phyloP scores from a whole-genome alignment of 2,113 vertebrate genomes.

The Promerops cafer region DNA sequence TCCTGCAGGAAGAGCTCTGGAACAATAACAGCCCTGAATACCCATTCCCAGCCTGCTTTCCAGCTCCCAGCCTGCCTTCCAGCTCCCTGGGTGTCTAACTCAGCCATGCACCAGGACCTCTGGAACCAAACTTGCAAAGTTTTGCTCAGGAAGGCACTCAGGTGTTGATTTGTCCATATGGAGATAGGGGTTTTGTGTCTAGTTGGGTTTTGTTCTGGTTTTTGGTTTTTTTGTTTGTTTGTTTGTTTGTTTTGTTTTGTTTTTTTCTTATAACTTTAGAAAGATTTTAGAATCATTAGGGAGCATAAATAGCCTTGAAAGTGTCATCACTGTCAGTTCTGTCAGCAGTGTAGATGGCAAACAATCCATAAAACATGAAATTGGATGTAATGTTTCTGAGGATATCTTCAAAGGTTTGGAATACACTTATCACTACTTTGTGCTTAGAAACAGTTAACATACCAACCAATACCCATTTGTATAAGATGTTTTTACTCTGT shows the following conservation, averaged over 20 bases:
- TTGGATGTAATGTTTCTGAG: background rate
- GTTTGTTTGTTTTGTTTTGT: background rate
- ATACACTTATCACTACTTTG: background rate
- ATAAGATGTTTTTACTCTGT: background rate
- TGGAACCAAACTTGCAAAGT: background rate
- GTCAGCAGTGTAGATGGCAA: background rate
- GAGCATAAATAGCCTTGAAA: constrained; percentile 29
- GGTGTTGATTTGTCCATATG: too few species aligned
- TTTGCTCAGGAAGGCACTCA: background rate
- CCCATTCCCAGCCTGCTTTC: background rate
- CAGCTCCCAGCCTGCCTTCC: background rate
- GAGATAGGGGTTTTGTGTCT: background rate
- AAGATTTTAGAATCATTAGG: background rate
- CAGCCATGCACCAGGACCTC: background rate
- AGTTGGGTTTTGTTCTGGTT: background rate
- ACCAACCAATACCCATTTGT: background rate
- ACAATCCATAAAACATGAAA: constrained; percentile 24
- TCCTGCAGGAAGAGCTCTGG: background rate
- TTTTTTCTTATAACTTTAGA: background rate
- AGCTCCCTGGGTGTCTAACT: background rate
- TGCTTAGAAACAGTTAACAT: constrained; percentile 27
- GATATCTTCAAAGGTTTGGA: constrained; percentile 1
- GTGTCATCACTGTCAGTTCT: background rate
- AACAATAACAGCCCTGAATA: too few species aligned
- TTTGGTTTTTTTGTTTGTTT: background rate